phyloP scores from a whole-genome alignment of 2,888 invertebrate genomes.

The Pachydiplax longipennis region DNA sequence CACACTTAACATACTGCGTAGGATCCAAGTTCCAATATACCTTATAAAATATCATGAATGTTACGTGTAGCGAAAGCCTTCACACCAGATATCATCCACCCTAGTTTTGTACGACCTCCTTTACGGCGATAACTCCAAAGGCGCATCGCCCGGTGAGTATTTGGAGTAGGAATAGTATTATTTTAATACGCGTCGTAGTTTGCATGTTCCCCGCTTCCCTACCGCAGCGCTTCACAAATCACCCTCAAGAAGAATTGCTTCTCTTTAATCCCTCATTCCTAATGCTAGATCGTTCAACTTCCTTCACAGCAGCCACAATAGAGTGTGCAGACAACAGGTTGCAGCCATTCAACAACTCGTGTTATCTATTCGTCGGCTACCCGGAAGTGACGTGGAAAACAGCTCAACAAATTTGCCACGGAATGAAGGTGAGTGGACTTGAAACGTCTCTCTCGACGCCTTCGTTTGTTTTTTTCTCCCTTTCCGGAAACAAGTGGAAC shows the following conservation, averaged over 20 bases:
- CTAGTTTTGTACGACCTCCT: too few species aligned
- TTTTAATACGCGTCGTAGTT: too few species aligned
- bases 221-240: background rate
- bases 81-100: too few species aligned
- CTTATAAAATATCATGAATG: too few species aligned
- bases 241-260: background rate
- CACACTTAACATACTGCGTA: too few species aligned
- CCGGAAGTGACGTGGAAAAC: slow-evolving; percentile 79
- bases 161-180: too few species aligned
- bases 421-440: slow-evolving; percentile 64
- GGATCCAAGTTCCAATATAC: too few species aligned
- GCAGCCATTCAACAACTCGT: slow-evolving; percentile 73
- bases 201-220: background rate
- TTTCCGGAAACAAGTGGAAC: background rate
- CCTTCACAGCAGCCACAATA: slow-evolving; percentile 56
- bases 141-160: too few species aligned
- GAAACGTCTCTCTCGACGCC: too few species aligned
- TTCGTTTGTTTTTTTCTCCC: too few species aligned
- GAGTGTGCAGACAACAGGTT: slow-evolving; percentile 77
- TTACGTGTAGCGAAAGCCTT: too few species aligned
- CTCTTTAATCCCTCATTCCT: background rate
- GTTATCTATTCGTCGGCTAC: slow-evolving; percentile 79
- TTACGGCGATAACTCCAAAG: too few species aligned
- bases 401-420: slow-evolving; percentile 73
- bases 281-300: background rate